Conservation (phyloP, 1,140 invertebrate species). For the Lucilia cuprina region DNA sequence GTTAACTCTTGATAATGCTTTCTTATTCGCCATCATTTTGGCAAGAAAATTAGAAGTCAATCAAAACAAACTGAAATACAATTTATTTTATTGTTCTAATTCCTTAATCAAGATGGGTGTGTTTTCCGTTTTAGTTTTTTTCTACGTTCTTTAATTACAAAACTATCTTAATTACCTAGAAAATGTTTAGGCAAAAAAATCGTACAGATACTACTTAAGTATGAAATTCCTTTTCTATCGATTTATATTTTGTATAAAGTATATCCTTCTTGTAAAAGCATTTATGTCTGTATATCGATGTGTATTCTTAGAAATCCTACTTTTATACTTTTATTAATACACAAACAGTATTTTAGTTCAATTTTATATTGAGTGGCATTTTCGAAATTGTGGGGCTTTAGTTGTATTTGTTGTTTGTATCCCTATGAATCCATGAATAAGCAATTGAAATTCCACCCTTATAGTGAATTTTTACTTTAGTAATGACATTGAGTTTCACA, state of each 20-base stretch:
- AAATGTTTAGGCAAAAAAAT: background rate
- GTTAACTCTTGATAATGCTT: background rate
- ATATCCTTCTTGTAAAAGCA: no score
- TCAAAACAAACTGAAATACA: background rate
- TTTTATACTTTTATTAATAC: background rate
- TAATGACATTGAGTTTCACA: conserved; percentile 9
- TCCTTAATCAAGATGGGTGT: conserved; percentile 12
- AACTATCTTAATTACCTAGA: conserved; percentile 4
- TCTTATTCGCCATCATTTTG: background rate
- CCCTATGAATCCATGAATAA: conserved; percentile 15
- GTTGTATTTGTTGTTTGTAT: background rate
- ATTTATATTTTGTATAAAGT: no score
- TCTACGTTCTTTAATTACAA: background rate
- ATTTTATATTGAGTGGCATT: conserved; percentile 19
- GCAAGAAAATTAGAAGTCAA: background rate
- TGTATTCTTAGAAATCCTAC: conserved; percentile 12
- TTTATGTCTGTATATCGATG: background rate
- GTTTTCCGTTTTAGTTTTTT: background rate
- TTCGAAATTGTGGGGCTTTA: background rate
- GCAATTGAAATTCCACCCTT: background rate
- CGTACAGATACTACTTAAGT: background rate
- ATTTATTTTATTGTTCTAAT: background rate
- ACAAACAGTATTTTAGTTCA: conserved; percentile 1
- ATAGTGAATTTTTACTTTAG: background rate
- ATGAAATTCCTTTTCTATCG: background rate